Evolutionary conservation across 2,113 vertebrate genomes (phyloP), one percentile per base, ranked within the genome.

Genomic region (Phalacrocorax pelagicus): DNA sequence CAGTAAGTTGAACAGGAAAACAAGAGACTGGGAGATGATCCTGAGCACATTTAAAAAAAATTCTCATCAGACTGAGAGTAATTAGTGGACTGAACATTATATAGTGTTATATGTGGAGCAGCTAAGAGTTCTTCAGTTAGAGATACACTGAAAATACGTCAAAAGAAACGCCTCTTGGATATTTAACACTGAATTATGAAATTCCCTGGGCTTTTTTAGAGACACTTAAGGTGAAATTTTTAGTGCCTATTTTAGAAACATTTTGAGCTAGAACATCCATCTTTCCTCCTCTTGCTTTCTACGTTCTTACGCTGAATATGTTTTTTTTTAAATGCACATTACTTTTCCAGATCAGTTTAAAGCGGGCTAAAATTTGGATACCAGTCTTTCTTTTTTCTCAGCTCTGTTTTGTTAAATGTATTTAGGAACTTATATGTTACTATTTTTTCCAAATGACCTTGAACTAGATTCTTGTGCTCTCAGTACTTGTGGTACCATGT

Each of bases 1-100:
- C 96, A 77, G 99, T 99, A 98, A 99, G 99, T 99, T 58, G 49
- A 94, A 77, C 16, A 78, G 57, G 85, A 82, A 74, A 72, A 67
- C 10, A 74, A 54, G 32, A 72, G 38, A 10, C 0, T 73, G 49
- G 55, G 65, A 70, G 17, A 38, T 72, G 21, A 47, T 73, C 9
- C 34, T 86, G 34, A 49, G 52, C 38, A 77, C 0, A 0, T 65
- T 66, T 58, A 36, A 84, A 51, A 65, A 57, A 32, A 17, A 20
- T 4, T 73, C 9, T 44, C 15, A 32, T 55, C 55, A 46, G n/a
- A 24, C 32, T 58, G 44, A 72, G n/a, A 62, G 36, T 40, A 21
- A 29, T 67, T 38, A 52, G 38, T 62, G 75, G 88, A 79, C 44
- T 49, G 52, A 89, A 52, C 30, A 44, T 65, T 57, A 32, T 12